Base-by-base conservation (phyloP, 2,888 invertebrate genomes). In the Drosophila ustulata region DNA sequence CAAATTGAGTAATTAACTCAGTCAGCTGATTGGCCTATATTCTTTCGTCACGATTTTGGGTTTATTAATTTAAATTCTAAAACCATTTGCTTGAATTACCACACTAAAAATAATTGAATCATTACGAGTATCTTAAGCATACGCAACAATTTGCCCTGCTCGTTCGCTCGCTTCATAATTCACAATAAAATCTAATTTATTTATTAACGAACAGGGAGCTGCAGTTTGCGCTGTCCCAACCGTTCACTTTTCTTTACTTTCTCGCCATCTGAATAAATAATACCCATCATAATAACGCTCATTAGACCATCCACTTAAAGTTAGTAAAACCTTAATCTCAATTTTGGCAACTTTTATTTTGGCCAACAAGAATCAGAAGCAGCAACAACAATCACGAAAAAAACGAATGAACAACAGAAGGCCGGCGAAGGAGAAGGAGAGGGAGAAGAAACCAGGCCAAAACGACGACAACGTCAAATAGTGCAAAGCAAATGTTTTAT, bases 401-500 rank as follows among this genome's bases (percentile, higher is more conserved):
- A 62, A 52, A 51, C 50, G 61, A 62, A 51, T 49, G 23, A 47
- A n/a, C 26, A 6, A 56, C 30, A 25, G 6, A 46, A 50, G 18
- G 25, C 4, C 1, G 13, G 46, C 41, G 11, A 18, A 18, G 32
- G 41, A 56, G 6, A 46, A 50, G 30, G 4, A 7, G 4, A 6
- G 2, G 30, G 6, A 7, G 30, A 6, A 6, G 30, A 30, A 55
- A 56, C 56, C 47, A 61, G 25, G 49, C 41, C 11, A 53, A 13
- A 46, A 28, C 37, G 41, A 25, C 78, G 69, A 64, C 68, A 61
- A 64, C 74, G 68, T 70, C 88, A 78, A 87, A 82, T 84, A 82
- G 87, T 87, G 87, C 66, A 81, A 71, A 82, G 84, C 80, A 80
- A 87, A 87, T 83, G 84, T 86, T 86, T 75, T 83, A 61, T 86